Conservation (phyloP, 2,797 vertebrate genomes). For the Morelia viridis region DNA sequence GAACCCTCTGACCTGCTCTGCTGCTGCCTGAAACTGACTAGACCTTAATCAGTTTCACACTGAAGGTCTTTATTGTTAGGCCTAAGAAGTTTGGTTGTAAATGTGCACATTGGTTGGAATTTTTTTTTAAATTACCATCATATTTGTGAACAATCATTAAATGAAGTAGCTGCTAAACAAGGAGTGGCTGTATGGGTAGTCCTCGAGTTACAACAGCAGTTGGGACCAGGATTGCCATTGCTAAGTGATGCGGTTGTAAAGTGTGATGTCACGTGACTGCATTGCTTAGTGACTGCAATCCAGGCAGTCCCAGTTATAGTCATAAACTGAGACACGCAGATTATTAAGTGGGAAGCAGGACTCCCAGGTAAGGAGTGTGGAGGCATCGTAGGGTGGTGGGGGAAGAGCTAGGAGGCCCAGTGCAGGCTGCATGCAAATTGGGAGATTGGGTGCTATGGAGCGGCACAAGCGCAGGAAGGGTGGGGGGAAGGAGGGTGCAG, state of each 20-base stretch:
- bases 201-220: background rate
- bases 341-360: background rate
- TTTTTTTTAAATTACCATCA: background rate
- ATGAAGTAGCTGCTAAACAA: background rate
- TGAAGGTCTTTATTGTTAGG: background rate
- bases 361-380: background rate
- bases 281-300: background rate
- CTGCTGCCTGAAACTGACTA: background rate
- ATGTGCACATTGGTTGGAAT: background rate
- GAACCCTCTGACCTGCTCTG: background rate
- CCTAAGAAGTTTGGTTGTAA: background rate
- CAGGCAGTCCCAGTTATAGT: background rate
- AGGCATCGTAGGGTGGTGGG: too few species aligned
- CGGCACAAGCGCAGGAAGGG: too few species aligned
- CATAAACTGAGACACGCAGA: background rate
- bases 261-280: background rate
- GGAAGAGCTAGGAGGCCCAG: too few species aligned
- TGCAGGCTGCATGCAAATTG: too few species aligned
- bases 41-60: background rate
- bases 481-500: too few species aligned
- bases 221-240: background rate
- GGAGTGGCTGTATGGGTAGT: background rate
- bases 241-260: background rate
- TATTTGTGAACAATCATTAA: background rate
- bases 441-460: too few species aligned